These are phyloP conservation scores for Hipparchia semele DNA, from an alignment of 2,888 invertebrate species.

Conservation along the genomic window DNA sequence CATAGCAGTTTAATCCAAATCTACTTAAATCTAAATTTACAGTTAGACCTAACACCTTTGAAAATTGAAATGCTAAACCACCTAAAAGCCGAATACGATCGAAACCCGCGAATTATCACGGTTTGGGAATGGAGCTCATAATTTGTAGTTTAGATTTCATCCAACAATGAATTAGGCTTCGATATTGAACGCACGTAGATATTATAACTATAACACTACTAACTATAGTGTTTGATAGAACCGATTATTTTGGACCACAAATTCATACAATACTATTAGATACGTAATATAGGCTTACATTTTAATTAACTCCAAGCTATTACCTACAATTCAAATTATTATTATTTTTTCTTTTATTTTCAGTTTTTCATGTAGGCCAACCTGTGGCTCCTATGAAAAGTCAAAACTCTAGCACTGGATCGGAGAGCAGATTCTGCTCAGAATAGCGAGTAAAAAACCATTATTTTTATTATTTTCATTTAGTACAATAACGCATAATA, in stretches of 20 bases:
- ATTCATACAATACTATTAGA: neutral
- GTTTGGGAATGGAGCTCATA: conserved; percentile 19
- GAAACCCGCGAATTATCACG: neutral
- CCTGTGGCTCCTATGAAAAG: too few species aligned
- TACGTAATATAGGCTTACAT: too few species aligned
- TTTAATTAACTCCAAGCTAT: too few species aligned
- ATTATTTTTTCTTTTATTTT: too few species aligned
- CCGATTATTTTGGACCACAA: neutral
- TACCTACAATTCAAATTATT: too few species aligned
- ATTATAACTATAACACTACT: neutral
- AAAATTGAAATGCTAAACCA: neutral
- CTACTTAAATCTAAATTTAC: neutral
- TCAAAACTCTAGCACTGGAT: too few species aligned
- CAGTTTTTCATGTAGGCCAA: too few species aligned
- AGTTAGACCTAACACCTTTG: neutral
- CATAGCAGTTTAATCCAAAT: neutral
- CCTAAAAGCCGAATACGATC: neutral
- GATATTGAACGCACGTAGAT: neutral
- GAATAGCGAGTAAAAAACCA: too few species aligned
- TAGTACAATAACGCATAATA: too few species aligned
- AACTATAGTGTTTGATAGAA: neutral
- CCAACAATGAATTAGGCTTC: conserved; percentile 18
- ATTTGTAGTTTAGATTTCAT: conserved; percentile 34
- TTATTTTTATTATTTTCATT: too few species aligned
- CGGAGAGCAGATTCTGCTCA: too few species aligned